Evolutionary conservation across 2,113 vertebrate species (phyloP), one percentile per base, ranked within the genome.

Genomic region (Zosterops borbonicus): DNA sequence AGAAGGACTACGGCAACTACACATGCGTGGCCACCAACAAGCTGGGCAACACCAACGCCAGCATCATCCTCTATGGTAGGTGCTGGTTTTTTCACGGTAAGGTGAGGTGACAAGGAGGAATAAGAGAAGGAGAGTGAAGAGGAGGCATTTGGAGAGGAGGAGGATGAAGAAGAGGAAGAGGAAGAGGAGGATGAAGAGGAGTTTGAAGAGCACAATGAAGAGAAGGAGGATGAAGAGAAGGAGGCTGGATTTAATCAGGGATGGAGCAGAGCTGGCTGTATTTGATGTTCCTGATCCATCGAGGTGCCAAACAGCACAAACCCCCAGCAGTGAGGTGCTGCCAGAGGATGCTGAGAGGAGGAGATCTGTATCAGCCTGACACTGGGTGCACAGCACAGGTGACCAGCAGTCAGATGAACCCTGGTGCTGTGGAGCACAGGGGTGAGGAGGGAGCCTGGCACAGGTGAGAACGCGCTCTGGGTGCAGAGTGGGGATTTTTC

Each of bases 1-100:
- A 99, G 97, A 99, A 99, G 91, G 99, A 99, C 97, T 99, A 99
- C 2, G 99, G 99, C n/a, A 99, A 99, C 97, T 99, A 99, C 79
- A 99, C 99, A 2, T 99, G 99, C 3, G 99, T 99, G 92, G 99
- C 99, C 60, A 98, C 98, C 10, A 99, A 99, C 97, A 98, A 97
- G 87, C 98, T 99, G 98, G 99, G 99, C 42, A 99, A 98, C 94
- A 99, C 98, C 93, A 99, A 99, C 1, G 98, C 99, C 97, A 99
- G 99, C 98, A 99, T 99, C 97, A 99, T 99, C 92, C 97, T 99
- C 88, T 99, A 99, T 9, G 99, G 99, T 99, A 98, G 96, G 98
- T 97, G 81, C 95, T 0, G 1, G 0, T 2, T 46, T 37, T 37
- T 23, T 20, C 56, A 24, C 31, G 42, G 53, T 44, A 5, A 44